Evolutionary conservation across 2,797 vertebrate genomes (phyloP), one percentile per base, ranked within the genome.

Genomic region (Poecilia picta): DNA sequence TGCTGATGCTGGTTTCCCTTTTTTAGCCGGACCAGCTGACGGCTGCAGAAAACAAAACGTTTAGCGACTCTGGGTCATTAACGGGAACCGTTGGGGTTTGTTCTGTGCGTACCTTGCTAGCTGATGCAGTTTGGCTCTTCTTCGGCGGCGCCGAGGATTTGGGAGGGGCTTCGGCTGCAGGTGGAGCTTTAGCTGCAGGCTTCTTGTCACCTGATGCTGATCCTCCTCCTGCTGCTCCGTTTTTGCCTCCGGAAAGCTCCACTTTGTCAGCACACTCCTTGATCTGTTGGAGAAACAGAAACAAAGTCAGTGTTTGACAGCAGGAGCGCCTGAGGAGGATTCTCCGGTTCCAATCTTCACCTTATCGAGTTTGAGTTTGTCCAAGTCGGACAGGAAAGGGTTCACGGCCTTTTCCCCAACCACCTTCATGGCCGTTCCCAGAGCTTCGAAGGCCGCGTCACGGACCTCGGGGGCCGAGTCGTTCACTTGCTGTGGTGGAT

Each of bases 401-500:
- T 98, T 99, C 64, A 99, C 97, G 1, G 97, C 97, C 91, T 97
- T 99, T 91, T 99, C 98, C 62, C 98, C 98, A 80, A 98, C 97
- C 75, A 99, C 98, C 89, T 98, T 99, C 95, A 99, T 96, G 82
- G 98, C 98, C 2, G 97, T 99, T 12, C 97, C 98, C 84, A 99
- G 76, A 20, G 98, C 98, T 91, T 99, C 98, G 89, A 99, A 99
- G 5, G 98, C 98, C 73, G 98, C 98, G 79, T 99, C 98, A 84
- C 98, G 97, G 66, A 99, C 98, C 91, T 99, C 98, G 47, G 95
- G 96, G 73, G 98, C 97, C 33, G 98, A 98, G 93, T 99, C 98
- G 73, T 98, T 99, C 87, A 99, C 98, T 95, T 99, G 98, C 98
- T 99, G 85, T 39, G 18, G 72, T 16, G 71, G 81, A 74, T 68